Conservation (phyloP, 2,797 vertebrate species). For the Botia kubotai region DNA sequence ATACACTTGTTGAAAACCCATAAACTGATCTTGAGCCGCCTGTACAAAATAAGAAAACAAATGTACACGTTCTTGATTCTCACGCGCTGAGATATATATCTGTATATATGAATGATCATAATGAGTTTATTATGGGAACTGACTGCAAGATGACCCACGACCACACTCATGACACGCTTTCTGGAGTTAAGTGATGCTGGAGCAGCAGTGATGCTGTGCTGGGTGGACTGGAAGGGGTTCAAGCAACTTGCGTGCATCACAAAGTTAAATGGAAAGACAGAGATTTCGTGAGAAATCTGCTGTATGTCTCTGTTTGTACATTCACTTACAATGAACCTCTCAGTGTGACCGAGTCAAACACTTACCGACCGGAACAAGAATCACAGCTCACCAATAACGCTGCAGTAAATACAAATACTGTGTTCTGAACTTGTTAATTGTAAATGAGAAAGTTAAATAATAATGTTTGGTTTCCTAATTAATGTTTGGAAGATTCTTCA, state of each 20-base stretch:
- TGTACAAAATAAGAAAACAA: slow-evolving; percentile 53
- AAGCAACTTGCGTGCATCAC: neutral
- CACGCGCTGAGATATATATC: no score
- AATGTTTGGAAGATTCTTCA: neutral
- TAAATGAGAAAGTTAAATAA: neutral
- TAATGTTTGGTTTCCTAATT: no score
- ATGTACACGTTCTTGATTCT: neutral
- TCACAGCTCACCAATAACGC: slow-evolving; percentile 2
- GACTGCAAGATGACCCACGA: slow-evolving; percentile 81
- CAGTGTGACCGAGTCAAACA: neutral
- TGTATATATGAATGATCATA: no score
- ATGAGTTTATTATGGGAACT: slow-evolving; percentile 22
- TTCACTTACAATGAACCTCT: slow-evolving; percentile 12
- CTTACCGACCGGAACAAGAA: slow-evolving; percentile 24
- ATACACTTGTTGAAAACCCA: slow-evolving; percentile 83
- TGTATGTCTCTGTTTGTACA: neutral
- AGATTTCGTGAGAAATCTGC: neutral
- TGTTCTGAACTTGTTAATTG: no score
- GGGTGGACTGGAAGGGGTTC: slow-evolving; percentile 77
- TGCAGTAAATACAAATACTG: neutral
- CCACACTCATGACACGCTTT: slow-evolving; percentile 78
- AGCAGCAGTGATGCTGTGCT: slow-evolving; percentile 75
- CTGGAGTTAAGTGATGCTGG: slow-evolving; percentile 77
- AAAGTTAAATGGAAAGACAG: no score
- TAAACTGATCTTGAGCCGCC: slow-evolving; percentile 78